These are phyloP conservation scores for Chelonoidis abingdonii DNA, from an alignment of 2,113 vertebrate genomes.

Conservation along the genomic window DNA sequence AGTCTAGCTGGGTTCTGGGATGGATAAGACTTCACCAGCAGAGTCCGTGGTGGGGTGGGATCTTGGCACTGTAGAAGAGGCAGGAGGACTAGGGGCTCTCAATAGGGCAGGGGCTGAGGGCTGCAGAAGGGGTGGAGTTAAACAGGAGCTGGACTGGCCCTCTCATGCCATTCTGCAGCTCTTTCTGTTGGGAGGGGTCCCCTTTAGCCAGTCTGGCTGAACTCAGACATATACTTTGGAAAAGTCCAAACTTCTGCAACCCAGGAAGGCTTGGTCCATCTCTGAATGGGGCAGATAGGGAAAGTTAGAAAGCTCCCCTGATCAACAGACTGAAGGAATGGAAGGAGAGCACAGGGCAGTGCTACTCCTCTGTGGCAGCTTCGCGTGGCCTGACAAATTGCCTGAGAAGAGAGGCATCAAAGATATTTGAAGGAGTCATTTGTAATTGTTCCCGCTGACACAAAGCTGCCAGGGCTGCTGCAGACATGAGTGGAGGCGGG, in stretches of 20 bases:
- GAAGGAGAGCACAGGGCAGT: background rate
- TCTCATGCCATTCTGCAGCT: background rate
- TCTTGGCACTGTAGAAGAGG: background rate
- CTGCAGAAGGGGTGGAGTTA: background rate
- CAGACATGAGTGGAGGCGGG: rapidly evolving
- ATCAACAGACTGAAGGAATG: background rate
- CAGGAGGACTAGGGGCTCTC: no score
- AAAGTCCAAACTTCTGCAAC: background rate
- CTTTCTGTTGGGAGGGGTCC: background rate
- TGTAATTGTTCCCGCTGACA: background rate
- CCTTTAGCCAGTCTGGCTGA: background rate
- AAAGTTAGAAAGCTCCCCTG: rapidly evolving
- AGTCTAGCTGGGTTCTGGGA: rapidly evolving
- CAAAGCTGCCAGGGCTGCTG: background rate
- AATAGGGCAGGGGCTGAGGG: rapidly evolving
- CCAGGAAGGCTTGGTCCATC: background rate
- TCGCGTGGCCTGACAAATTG: background rate
- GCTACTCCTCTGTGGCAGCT: background rate
- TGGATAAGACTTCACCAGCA: rapidly evolving
- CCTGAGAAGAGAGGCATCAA: background rate
- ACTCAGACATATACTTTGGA: background rate
- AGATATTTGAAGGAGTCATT: background rate
- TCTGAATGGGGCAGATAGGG: background rate
- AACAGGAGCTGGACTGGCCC: background rate
- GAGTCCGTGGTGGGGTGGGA: background rate